Evolutionary conservation across 2,113 vertebrate genomes (phyloP).

Genomic region (Zosterops lateralis): DNA sequence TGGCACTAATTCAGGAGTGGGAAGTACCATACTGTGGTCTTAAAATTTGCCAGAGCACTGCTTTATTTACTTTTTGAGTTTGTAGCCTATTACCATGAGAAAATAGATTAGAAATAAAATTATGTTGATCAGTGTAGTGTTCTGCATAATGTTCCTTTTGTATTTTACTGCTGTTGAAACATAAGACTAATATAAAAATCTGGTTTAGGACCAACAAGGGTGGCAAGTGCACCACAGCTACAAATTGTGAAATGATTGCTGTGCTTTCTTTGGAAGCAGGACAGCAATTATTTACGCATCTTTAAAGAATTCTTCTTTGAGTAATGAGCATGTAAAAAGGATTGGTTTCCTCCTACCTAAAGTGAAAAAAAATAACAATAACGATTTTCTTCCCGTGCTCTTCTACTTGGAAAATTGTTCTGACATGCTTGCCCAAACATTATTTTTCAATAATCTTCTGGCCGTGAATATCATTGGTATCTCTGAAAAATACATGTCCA

Average conservation of each 20-base stretch:
- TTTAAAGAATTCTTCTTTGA: neutral
- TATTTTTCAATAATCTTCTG: neutral
- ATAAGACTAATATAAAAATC: neutral
- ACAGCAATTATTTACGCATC: neutral
- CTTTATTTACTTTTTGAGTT: neutral
- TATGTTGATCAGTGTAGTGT: neutral
- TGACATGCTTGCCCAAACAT: neutral
- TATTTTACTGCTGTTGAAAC: neutral
- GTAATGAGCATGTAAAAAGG: neutral
- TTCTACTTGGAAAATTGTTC: neutral
- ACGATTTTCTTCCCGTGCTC: fast-evolving
- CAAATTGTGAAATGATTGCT: neutral
- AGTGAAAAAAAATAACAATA: neutral
- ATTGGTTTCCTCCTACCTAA: neutral
- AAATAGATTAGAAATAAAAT: neutral
- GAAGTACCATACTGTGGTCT: neutral
- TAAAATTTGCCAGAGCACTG: neutral
- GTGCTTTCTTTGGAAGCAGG: neutral
- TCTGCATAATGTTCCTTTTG: neutral
- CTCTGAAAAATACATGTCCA: neutral
- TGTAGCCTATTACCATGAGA: neutral
- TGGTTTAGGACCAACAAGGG: neutral
- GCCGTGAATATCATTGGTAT: neutral
- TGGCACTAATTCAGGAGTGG: neutral
- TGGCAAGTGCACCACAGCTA: neutral